Conservation (phyloP, 37 sponge, comb jelly and placozoan species). For the Chondrosia reniformis region DNA sequence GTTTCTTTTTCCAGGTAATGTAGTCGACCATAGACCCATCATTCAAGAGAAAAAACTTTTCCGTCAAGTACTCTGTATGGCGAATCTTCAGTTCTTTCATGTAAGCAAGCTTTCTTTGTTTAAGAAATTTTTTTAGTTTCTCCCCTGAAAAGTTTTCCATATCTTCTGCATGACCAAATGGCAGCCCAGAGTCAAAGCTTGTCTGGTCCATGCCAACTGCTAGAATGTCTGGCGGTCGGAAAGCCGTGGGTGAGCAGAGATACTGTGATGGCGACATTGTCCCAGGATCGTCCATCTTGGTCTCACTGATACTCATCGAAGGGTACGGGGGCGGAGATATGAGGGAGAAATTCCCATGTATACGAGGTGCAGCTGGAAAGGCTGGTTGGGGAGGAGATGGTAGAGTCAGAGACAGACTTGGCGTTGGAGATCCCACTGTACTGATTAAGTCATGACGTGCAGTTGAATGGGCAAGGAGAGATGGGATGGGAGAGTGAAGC, state of each 20-base stretch:
- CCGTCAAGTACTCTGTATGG: slow-evolving; percentile 56
- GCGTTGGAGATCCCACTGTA: neutral
- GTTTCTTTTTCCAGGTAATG: slow-evolving; percentile 73
- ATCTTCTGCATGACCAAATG: neutral
- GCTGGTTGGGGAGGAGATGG: neutral
- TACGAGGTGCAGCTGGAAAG: slow-evolving; percentile 1
- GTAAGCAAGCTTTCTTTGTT: slow-evolving; percentile 14
- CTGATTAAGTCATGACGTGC: neutral
- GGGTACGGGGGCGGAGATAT: slow-evolving; percentile 44
- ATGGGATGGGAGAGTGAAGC: slow-evolving; percentile 4
- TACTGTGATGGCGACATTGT: slow-evolving; percentile 69
- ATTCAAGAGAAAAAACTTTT: slow-evolving; percentile 84
- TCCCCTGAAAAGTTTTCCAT: slow-evolving; percentile 13
- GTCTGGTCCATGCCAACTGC: neutral
- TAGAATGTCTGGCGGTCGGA: slow-evolving; percentile 6
- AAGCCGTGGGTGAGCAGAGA: slow-evolving; percentile 42
- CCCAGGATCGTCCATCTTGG: slow-evolving; percentile 12
- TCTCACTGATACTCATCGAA: neutral
- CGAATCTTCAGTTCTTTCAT: slow-evolving; percentile 31
- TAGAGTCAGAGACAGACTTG: neutral
- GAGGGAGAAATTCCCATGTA: neutral
- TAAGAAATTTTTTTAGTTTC: neutral
- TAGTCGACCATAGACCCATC: slow-evolving; percentile 87
- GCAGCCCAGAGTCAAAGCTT: neutral
- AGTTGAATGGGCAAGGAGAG: neutral